Conservation (phyloP, 2,888 invertebrate genomes). For the Rhagium mordax region DNA sequence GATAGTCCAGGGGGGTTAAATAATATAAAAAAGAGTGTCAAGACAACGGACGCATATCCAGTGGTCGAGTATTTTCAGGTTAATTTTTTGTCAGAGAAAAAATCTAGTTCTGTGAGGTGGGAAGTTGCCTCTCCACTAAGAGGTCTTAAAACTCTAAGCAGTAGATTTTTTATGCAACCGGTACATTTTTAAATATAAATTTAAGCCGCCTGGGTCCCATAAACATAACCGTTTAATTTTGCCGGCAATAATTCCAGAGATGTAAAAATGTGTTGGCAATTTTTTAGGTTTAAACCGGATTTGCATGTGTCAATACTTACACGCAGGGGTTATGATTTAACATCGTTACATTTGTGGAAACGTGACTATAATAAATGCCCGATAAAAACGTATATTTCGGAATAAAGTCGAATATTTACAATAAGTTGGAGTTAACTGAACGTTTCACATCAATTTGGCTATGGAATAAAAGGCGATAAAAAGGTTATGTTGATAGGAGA, state of each 20-base stretch:
- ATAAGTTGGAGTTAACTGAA: not conserved
- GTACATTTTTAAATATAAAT: not conserved
- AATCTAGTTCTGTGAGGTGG: no score
- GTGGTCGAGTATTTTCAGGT: no score
- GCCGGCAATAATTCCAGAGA: not conserved
- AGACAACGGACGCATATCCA: no score
- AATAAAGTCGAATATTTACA: not conserved
- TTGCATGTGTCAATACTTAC: not conserved
- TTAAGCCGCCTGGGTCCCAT: not conserved
- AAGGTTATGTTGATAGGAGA: not conserved
- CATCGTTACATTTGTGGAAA: not conserved
- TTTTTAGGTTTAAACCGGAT: not conserved
- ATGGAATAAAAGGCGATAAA: not conserved
- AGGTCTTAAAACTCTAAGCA: no score
- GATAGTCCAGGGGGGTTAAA: no score
- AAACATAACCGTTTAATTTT: not conserved
- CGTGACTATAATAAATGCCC: not conserved
- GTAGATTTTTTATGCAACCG: no score
- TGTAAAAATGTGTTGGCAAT: not conserved
- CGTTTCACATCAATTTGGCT: not conserved
- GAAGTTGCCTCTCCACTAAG: no score
- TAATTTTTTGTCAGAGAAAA: no score
- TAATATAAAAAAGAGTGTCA: no score
- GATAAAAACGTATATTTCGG: not conserved
- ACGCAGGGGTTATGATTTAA: not conserved